Base-by-base conservation (phyloP, 2,113 vertebrate species). In the Hypocryptadius cinnamomeus region DNA sequence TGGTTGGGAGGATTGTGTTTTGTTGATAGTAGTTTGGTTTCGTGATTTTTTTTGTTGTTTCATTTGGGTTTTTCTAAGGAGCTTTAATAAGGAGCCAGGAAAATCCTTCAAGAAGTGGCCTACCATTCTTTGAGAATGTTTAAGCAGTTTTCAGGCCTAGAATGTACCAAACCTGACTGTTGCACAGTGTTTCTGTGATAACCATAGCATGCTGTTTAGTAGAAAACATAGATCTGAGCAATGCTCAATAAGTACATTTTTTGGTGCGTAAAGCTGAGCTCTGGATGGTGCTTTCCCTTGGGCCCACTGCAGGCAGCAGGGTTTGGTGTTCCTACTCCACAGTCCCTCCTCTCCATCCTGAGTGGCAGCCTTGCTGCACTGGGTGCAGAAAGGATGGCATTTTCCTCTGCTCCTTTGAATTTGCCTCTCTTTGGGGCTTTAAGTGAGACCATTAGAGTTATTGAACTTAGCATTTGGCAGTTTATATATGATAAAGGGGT, bases 401-500 rank as follows among this genome's bases (percentile, higher is more conserved):
- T 92, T 85, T 66, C 5, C 37, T 56, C 14, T 69, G 48, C 73
- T 64, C 31, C 27, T 93, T 92, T 81, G 42, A 61, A 60, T 96
- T 89, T 19, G 10, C 30, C 19, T 96, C 44, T 66, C 88, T 85
- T 97, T 68, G 16, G 76, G 88, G 60, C 45, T 97, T 96, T 95
- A 91, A 97, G 83, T 47, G 85, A 96, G 87, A 95, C 94, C 83
- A 94, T 96, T 96, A 92, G 40, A 50, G 73, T 92, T 96, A 95
- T 92, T 96, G 79, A 96, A 97, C 77, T 94, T 96, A 96, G 90
- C 82, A 93, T 96, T 97, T 96, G 88, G 89, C 87, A 92, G 96
- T 96, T 98, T 97, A 95, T 97, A 96, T 97, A 96, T 97, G 97
- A 98, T 98, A 97, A 97, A 97, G 92, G 84, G 76, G 57, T 95